Percentiles rank a stretch among this genome's conserved stretches.
Conservation (phyloP, 1,140 invertebrate genomes). For the Panagrolaimus sp. region DNA sequence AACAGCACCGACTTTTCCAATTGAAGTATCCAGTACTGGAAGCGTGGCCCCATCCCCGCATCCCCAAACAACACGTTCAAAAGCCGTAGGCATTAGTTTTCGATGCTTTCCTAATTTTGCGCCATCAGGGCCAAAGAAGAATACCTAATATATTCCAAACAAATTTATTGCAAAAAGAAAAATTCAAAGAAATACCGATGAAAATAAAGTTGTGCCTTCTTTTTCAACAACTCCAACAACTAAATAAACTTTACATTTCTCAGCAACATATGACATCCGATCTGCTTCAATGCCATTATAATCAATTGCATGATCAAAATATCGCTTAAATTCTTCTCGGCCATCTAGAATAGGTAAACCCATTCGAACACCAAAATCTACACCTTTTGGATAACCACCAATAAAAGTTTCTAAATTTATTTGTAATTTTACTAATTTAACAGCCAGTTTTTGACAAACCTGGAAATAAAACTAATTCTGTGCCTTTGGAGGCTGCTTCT, state of each 20-base stretch:
- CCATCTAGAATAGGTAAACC: constrained; percentile 43
- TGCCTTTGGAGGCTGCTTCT: constrained; percentile 36
- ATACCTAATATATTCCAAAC: constrained; percentile 34
- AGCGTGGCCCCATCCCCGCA: constrained; percentile 54
- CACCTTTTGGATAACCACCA: constrained; percentile 49
- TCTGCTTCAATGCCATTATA: constrained; percentile 40
- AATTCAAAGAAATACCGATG: constrained; percentile 19
- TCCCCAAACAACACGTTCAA: constrained; percentile 54
- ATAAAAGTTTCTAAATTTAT: constrained; percentile 49
- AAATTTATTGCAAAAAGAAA: constrained; percentile 1
- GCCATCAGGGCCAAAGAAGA: constrained; percentile 33
- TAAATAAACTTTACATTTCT: constrained; percentile 28
- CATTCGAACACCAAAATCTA: constrained; percentile 44
- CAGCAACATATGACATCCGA: constrained; percentile 32
- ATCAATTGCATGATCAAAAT: constrained; percentile 40
- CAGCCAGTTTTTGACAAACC: constrained; percentile 22
- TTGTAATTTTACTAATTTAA: no score
- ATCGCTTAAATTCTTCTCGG: constrained; percentile 42
- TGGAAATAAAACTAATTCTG: constrained; percentile 46
- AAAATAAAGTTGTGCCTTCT: constrained; percentile 15
- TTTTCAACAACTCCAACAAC: constrained; percentile 37
- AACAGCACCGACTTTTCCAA: constrained; percentile 51
- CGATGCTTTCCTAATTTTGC: constrained; percentile 38
- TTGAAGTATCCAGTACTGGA: constrained; percentile 39
- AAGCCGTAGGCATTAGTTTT: constrained; percentile 44